These are phyloP conservation scores for Neoitamus cyanurus DNA, from an alignment of 2,888 invertebrate species.

Conservation along the genomic window DNA sequence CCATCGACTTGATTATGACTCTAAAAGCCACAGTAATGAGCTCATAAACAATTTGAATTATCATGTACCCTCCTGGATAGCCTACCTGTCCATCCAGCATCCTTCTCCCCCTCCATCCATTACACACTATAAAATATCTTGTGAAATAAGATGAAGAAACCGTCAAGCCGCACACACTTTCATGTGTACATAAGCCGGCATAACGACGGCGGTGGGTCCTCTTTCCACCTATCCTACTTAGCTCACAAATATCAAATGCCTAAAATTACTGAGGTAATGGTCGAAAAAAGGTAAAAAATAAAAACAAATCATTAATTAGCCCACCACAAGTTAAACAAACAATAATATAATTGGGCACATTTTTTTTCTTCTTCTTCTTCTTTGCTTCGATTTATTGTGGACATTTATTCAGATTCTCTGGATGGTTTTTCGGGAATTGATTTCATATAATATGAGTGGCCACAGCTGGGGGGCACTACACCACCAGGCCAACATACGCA, in stretches of 20 bases:
- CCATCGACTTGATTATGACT: not conserved
- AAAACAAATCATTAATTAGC: slow-evolving; percentile 19
- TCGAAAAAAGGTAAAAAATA: not conserved
- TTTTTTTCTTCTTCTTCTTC: not conserved
- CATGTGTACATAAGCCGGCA: too few relatives aligned
- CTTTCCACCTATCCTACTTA: not conserved
- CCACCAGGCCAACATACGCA: too few relatives aligned
- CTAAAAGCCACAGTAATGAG: not conserved
- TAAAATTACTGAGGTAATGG: not conserved
- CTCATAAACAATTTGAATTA: not conserved
- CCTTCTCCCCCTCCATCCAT: not conserved
- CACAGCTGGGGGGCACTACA: not conserved
- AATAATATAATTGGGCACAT: not conserved
- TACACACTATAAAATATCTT: too few relatives aligned
- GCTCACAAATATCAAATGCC: not conserved
- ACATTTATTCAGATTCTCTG: not conserved
- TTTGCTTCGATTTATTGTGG: not conserved
- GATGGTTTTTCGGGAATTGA: not conserved
- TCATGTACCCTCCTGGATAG: not conserved
- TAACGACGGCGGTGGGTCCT: not conserved
- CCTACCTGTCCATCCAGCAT: too few relatives aligned
- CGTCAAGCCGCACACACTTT: too few relatives aligned
- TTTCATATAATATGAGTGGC: not conserved
- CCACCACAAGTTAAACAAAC: slow-evolving; percentile 14
- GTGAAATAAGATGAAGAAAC: too few relatives aligned